Evolutionary conservation across 2,797 vertebrate species (phyloP).

Genomic region (Peromyscus attwateri): DNA sequence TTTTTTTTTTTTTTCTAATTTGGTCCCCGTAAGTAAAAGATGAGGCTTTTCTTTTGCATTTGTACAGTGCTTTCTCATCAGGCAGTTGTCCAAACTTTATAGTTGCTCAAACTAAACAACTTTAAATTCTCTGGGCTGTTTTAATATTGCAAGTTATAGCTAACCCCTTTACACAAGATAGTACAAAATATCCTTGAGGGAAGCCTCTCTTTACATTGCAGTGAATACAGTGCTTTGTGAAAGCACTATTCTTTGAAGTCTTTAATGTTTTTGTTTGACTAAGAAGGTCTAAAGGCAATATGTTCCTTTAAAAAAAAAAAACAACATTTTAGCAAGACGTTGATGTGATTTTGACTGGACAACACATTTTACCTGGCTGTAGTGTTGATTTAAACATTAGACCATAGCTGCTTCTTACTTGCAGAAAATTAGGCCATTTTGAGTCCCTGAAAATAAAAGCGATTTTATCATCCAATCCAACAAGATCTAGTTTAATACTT

Average conservation of each 20-base stretch:
- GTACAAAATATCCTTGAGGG: not conserved
- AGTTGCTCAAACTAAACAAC: not conserved
- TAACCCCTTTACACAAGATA: not conserved
- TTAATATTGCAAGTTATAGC: not conserved
- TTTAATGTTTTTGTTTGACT: not conserved
- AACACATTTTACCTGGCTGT: not conserved
- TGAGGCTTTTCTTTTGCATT: not conserved
- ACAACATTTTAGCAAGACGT: not conserved
- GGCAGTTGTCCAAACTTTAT: not conserved
- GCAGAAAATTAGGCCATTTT: not conserved
- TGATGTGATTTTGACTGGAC: not conserved
- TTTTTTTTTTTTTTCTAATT: not conserved
- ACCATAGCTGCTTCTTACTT: not conserved
- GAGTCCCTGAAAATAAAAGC: not conserved
- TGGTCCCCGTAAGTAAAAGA: not conserved
- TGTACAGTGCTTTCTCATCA: not conserved
- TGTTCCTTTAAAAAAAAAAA: not conserved
- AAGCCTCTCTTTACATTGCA: not conserved
- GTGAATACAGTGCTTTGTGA: not conserved
- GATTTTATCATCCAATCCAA: not conserved
- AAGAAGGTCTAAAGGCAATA: not conserved
- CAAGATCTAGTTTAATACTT: not conserved
- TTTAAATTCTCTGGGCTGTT: not conserved
- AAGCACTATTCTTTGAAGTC: not conserved
- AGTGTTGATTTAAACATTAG: not conserved